Evolutionary conservation across 2,113 vertebrate species (phyloP).

Genomic region (Laticauda laticaudata): DNA sequence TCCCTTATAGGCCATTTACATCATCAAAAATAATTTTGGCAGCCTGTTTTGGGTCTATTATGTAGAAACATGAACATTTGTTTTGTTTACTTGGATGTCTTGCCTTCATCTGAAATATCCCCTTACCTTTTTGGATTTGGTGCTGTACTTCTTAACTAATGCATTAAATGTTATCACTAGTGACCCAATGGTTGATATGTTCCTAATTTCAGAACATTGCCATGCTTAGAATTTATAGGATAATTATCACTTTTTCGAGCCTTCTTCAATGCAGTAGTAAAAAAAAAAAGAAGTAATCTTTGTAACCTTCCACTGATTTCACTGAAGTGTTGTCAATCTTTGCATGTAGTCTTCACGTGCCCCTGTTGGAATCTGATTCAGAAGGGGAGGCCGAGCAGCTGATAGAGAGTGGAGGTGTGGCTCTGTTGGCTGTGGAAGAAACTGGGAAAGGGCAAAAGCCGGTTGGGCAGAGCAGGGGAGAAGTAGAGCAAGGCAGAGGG

Average conservation of each 20-base stretch:
- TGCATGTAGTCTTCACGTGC: neutral
- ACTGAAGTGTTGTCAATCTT: neutral
- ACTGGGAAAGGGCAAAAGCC: too few species aligned
- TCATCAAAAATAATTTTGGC: neutral
- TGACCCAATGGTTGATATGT: neutral
- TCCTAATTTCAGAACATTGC: neutral
- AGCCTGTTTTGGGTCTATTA: neutral
- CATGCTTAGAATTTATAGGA: neutral
- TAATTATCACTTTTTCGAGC: neutral
- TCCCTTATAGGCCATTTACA: neutral
- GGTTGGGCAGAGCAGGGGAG: too few species aligned
- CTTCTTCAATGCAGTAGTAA: neutral
- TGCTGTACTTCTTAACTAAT: neutral
- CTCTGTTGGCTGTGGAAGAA: too few species aligned
- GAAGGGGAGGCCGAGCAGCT: too few species aligned
- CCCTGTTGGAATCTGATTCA: too few species aligned
- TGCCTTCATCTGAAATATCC: neutral
- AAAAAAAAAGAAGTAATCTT: neutral
- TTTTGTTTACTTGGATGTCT: neutral
- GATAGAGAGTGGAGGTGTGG: too few species aligned
- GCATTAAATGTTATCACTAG: neutral
- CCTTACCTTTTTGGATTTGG: too few species aligned
- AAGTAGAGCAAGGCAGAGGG: too few species aligned
- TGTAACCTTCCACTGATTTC: neutral
- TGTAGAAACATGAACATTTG: neutral